A percentile compares a stretch with the other conserved stretches of the same genome.
phyloP scores from a whole-genome alignment of 1,140 invertebrate species.

The Camponotus pennsylvanicus region DNA sequence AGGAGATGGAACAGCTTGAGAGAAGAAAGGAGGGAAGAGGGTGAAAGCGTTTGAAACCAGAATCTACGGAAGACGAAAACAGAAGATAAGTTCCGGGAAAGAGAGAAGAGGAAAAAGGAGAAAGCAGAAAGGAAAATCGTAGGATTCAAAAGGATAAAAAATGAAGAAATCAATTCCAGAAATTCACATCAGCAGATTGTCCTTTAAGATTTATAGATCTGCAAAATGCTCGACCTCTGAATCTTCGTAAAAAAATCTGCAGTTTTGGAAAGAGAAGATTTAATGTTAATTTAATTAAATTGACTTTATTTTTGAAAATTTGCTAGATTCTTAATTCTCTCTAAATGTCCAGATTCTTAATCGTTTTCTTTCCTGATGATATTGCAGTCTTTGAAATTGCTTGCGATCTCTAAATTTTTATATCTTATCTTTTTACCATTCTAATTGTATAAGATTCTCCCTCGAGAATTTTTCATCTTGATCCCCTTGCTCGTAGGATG shows the following conservation, averaged over 20 bases:
- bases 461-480: conserved; percentile 62
- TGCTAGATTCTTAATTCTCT: not conserved
- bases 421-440: not conserved
- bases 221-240: not conserved
- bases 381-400: not conserved
- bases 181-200: not conserved
- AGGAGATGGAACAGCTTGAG: conserved; percentile 18
- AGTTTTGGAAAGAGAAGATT: not conserved
- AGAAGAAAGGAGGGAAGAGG: not conserved
- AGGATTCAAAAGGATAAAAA: conserved; percentile 59
- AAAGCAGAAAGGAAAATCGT: not conserved
- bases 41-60: conserved; percentile 20
- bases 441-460: not conserved
- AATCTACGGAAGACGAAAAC: conserved; percentile 51
- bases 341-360: not conserved
- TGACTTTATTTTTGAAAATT: not conserved
- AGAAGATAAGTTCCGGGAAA: conserved; percentile 14
- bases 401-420: not conserved
- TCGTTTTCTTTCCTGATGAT: not conserved
- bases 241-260: not conserved
- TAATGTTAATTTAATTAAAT: too few relatives aligned
- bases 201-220: not conserved
- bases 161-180: conserved; percentile 71
- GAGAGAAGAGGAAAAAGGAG: not conserved
- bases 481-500: conserved; percentile 59